Evolutionary conservation across 2,113 vertebrate genomes (phyloP).

Genomic region (Anhinga rufa): DNA sequence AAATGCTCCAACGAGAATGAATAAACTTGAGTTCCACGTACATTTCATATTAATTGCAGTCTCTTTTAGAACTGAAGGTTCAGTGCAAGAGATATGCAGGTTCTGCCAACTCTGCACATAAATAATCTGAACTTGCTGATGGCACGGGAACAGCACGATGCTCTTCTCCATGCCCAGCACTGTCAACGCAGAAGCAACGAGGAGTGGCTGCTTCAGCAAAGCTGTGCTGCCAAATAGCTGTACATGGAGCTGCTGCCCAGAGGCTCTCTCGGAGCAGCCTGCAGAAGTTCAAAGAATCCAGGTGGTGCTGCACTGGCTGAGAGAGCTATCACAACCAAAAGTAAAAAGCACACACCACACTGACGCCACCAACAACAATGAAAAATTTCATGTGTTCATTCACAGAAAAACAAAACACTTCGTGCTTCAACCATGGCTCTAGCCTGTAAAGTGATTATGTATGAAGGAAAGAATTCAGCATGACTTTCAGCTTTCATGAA

Average conservation of each 20-base stretch:
- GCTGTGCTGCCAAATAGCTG: constrained; percentile 6
- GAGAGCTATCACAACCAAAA: neutral
- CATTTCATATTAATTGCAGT: neutral
- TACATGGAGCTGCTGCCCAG: neutral
- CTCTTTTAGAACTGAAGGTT: neutral
- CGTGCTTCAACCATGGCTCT: neutral
- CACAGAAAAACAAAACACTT: neutral
- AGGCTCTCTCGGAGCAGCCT: neutral
- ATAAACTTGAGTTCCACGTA: neutral
- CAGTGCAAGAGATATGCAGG: neutral
- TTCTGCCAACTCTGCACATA: constrained; percentile 4
- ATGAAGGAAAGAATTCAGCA: constrained; percentile 55
- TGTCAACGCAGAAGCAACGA: neutral
- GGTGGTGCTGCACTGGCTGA: neutral
- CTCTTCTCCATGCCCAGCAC: neutral
- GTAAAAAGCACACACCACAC: neutral
- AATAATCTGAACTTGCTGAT: neutral
- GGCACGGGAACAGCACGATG: neutral
- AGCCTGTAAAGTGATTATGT: constrained; percentile 29
- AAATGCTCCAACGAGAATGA: neutral
- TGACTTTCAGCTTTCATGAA: constrained; percentile 43
- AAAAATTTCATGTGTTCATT: neutral
- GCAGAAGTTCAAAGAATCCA: neutral
- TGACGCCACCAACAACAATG: too few species aligned
- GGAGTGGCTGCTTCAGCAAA: constrained; percentile 2